A percentile compares a stretch with the other conserved stretches of the same genome.
Conservation (phyloP, 1,140 invertebrate genomes). For the Anthonomus grandis region DNA sequence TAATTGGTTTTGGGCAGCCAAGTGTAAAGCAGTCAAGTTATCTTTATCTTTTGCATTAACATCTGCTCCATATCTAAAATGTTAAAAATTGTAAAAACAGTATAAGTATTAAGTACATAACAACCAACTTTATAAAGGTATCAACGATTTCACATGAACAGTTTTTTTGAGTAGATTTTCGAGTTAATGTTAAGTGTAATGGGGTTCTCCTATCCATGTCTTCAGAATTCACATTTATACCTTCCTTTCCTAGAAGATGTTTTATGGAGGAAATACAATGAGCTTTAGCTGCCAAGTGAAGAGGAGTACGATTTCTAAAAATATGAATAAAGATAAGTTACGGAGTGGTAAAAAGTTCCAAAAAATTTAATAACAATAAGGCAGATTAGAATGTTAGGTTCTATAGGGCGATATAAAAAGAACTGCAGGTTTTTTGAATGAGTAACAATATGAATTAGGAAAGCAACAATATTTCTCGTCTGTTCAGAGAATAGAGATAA, state of each 20-base stretch:
- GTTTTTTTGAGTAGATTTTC: slow-evolving; percentile 56
- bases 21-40: slow-evolving; percentile 84
- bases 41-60: slow-evolving; percentile 82
- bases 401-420: too few species aligned
- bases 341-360: too few species aligned
- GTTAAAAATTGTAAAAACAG: background rate
- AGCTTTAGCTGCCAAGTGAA: slow-evolving; percentile 72
- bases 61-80: slow-evolving; percentile 63
- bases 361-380: too few species aligned
- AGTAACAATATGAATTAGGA: too few species aligned
- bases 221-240: slow-evolving; percentile 67
- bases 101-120: background rate
- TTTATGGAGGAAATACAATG: slow-evolving; percentile 75
- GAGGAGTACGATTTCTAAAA: slow-evolving; percentile 62
- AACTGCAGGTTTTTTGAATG: too few species aligned
- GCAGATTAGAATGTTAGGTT: too few species aligned
- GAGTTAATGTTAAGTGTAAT: slow-evolving; percentile 72
- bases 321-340: slow-evolving; percentile 1
- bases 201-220: slow-evolving; percentile 74
- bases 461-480: too few species aligned
- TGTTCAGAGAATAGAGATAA: too few species aligned
- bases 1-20: slow-evolving; percentile 78
- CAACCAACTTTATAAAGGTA: slow-evolving; percentile 56
- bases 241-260: slow-evolving; percentile 64
- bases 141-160: slow-evolving; percentile 73